Evolutionary conservation across 2,113 vertebrate species (phyloP).

Genomic region (Leptocoma aspasia): DNA sequence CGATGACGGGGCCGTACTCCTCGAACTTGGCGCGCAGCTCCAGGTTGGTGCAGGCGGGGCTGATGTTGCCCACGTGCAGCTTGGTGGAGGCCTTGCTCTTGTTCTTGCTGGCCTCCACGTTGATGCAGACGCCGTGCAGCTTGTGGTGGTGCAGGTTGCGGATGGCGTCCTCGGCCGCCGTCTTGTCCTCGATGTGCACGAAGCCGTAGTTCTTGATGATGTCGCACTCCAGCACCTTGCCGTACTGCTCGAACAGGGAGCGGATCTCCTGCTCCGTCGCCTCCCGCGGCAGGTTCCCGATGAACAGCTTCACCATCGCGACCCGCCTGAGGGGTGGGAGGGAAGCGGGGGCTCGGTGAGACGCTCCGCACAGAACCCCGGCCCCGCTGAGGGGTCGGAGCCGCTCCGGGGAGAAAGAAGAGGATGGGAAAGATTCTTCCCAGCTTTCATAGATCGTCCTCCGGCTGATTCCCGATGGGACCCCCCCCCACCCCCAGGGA

Average conservation of each 20-base stretch:
- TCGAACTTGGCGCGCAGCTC: slow-evolving; percentile 94
- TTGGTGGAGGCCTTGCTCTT: slow-evolving; percentile 92
- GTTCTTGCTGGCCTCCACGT: slow-evolving; percentile 91
- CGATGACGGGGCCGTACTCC: slow-evolving; percentile 89
- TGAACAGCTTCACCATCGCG: slow-evolving; percentile 95
- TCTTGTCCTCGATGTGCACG: slow-evolving; percentile 89
- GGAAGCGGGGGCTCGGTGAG: background rate
- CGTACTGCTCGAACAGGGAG: slow-evolving; percentile 90
- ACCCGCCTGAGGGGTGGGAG: background rate
- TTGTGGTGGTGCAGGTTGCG: slow-evolving; percentile 92
- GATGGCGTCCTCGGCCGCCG: slow-evolving; percentile 90
- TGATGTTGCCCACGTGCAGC: slow-evolving; percentile 92
- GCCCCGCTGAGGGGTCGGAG: background rate
- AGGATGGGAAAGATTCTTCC: background rate
- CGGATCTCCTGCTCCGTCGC: slow-evolving; percentile 88
- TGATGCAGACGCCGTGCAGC: slow-evolving; percentile 91
- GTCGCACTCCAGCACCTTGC: slow-evolving; percentile 92
- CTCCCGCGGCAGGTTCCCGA: slow-evolving; percentile 91
- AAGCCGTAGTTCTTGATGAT: slow-evolving; percentile 97
- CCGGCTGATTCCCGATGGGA: background rate
- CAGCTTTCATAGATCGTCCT: background rate
- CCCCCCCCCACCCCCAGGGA: no score
- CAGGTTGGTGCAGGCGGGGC: slow-evolving; percentile 85
- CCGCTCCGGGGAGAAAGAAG: no score
- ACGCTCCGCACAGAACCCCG: background rate